Base-by-base conservation (phyloP, 2,888 invertebrate species). In the Metacarcinus magister region DNA sequence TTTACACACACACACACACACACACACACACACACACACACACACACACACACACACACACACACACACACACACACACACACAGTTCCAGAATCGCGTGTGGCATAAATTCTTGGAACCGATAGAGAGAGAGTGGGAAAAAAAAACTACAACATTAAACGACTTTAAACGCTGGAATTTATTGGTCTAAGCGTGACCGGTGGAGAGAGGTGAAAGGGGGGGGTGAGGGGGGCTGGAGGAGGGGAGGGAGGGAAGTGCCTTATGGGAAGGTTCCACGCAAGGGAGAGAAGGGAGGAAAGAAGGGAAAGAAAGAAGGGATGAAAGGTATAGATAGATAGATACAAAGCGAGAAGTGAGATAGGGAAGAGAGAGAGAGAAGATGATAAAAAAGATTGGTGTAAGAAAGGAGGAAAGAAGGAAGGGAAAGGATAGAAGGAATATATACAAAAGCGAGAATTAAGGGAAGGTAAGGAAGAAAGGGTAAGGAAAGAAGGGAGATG, bases 11-110 rank as follows among this genome's bases (percentile, higher is more conserved):
- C 54, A 54, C 54, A 54, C 54, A 54, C 54, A 54, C 39, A 39
- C 54, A 54, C 54, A 54, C 54, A 54, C 67, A 67, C 67, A 67
- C 67, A 67, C 67, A 67, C 67, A 67, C 67, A 67, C 67, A 67
- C 67, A 67, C 54, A 54, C 39, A 39, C 54, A 54, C 54, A 54
- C 54, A 54, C 67, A 67, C 67, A 67, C 67, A 67, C 67, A 67
- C 67, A 67, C 67, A 67, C 67, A 67, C 67, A 67, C 67, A 67
- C 67, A 67, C 67, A 67, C 67, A 67, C 67, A 67, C 67, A 67
- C n/a, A 67, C n/a, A 67, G 0, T 23, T 23, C 19, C 44, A 54
- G 28, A 48, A 13, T 39, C 93, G 60, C 93, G 54, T 48, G 48
- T 48, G 28, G 28, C 10, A 13, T 28, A 28, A 92, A 46, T 48